Base-by-base conservation (phyloP, 53 echinoderm and acorn worm species). In the Actinopyga echinites region DNA sequence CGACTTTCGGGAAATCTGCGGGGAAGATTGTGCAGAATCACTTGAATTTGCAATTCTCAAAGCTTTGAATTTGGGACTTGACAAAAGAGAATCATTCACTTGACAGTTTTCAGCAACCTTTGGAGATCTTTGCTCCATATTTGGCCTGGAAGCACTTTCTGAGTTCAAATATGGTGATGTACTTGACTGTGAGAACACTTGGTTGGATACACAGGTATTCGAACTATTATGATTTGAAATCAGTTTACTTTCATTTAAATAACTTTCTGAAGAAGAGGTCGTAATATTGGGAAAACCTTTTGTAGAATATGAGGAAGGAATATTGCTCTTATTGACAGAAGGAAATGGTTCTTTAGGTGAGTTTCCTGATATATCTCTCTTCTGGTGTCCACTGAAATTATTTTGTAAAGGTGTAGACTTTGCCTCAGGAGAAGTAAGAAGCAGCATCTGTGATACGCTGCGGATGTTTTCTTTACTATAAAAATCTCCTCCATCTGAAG, bases 1-100 rank as follows among this genome's bases (percentile, higher is more conserved):
- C 8, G 37, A 30, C 13, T 33, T 38, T 22, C 67, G 67, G 5
- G 17, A 20, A n/a, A 67, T n/a, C 8, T 23, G 33, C 0, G 67
- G 67, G n/a, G 67, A 67, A 3, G 67, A 67, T 34, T 67, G 30
- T 21, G 67, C 30, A 2, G 67, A 67, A 0, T 31, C 40, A 20
- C 67, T 67, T 20, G 37, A n/a, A 32, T 67, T 67, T n/a, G 67
- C 67, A 20, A 35, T 21, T 37, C 37, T 67, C 19, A 67, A 21
- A 32, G 67, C 67, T 67, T 32, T 67, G n/a, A 67, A 67, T 67
- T 67, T 67, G n/a, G 67, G 67, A 30, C 67, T 67, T 34, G 67
- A 34, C 19, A 67, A 32, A 4, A 67, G 67, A 67, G 67, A 67
- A 35, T 67, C 67, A n/a, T 67, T 67, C 20, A 67, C 20, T 15